Evolutionary conservation across 2,797 vertebrate genomes (phyloP), one percentile per base, ranked within the genome.

Genomic region (Parauchenoglanis ngamensis): DNA sequence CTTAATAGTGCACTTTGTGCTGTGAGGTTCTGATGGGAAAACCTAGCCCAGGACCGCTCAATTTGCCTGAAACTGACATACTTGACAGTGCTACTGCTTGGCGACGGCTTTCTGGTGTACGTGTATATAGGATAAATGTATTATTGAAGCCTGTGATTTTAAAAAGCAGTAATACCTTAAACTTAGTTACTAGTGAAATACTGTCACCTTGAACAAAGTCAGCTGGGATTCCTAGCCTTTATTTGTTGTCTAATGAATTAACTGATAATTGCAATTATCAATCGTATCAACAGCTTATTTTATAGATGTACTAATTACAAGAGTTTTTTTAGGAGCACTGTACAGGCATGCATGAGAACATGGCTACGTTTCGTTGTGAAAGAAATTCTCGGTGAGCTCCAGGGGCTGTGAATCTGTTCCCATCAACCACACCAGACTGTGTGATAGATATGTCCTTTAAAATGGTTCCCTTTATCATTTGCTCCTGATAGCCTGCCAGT

Each of bases 101-200:
- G 87, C 89, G 85, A 89, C 91, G 65, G 91, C 88, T 92, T 88
- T 86, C 80, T 91, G 80, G 86, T 91, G 88, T 92, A 91, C 49
- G 86, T 92, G 90, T 90, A 88, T 90, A 92, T 92, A 90, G 70
- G 70, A 92, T 83, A 91, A 89, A 91, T 91, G 86, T 92, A 90
- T 76, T 92, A 90, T 90, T 90, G 76, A 92, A 91, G 88, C 89
- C 90, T 90, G 90, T 91, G 88, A 77, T 35, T 89, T 89, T 89
- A 85, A 86, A 83, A 57, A 89, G 87, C 80, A 88, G 89, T 86
- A 86, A 87, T 88, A 86, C 67, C 86, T 85, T 73, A 67, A 81
- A 82, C 77, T 85, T 90, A 85, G 78, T 88, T 85, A 81, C 87
- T 87, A 87, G 78, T 61, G 85, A 83, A 85, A 83, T 86, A 83